phyloP scores from a whole-genome alignment of 2,888 invertebrate genomes.

The Lysandra coridon region DNA sequence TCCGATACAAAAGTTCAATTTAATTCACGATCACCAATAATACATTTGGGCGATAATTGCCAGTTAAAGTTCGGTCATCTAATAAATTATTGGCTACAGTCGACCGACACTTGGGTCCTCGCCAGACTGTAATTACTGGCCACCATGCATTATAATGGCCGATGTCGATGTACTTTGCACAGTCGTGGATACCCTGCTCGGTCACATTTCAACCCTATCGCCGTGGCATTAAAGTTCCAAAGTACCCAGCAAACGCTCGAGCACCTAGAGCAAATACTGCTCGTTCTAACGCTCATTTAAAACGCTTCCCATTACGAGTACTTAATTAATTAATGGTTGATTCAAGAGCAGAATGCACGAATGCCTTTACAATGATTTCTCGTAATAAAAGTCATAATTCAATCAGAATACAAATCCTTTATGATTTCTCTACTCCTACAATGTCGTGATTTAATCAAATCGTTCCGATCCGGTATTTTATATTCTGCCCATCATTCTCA shows the following conservation, averaged over 20 bases:
- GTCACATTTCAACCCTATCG: conserved; percentile 61
- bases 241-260: background rate
- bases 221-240: background rate
- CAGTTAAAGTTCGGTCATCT: conserved; percentile 25
- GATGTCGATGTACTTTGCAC: conserved; percentile 48
- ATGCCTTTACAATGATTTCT: background rate
- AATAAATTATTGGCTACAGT: conserved; percentile 21
- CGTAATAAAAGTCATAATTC: background rate
- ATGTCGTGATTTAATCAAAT: background rate
- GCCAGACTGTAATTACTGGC: conserved; percentile 63
- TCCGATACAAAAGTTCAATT: background rate
- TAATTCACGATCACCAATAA: conserved; percentile 20
- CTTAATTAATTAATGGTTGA: background rate
- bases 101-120: conserved; percentile 22
- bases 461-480: background rate
- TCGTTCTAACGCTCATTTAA: conserved; percentile 11
- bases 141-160: conserved; percentile 61
- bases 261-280: background rate
- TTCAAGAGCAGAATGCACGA: background rate
- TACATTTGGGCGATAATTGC: conserved; percentile 16
- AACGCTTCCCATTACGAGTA: background rate
- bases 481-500: conserved; percentile 57
- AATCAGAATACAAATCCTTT: background rate
- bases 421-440: background rate
- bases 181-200: conserved; percentile 36